Conservation (phyloP, 2,113 vertebrate genomes). For the Lontra canadensis region DNA sequence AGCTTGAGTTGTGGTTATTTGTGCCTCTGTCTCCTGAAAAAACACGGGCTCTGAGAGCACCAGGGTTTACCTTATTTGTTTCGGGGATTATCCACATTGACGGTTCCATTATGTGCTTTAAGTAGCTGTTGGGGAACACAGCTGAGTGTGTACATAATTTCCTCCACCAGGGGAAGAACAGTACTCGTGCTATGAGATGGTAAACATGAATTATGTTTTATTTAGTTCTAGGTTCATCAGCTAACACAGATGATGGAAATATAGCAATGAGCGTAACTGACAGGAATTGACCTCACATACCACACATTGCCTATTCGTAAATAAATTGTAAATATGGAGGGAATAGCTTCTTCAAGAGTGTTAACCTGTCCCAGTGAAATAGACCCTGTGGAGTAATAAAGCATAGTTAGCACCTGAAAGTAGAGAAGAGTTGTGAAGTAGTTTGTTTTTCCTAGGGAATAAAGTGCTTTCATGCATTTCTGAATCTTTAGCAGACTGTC, state of each 20-base stretch:
- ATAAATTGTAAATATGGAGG: conserved; percentile 30
- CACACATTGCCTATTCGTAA: background rate
- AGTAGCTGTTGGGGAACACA: background rate
- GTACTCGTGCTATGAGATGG: background rate
- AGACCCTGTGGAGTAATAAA: conserved; percentile 50
- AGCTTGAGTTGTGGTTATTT: background rate
- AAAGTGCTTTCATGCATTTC: conserved; percentile 38
- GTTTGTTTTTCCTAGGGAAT: conserved; percentile 54
- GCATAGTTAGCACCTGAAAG: conserved; percentile 40
- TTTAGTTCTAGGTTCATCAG: background rate
- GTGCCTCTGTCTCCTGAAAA: background rate
- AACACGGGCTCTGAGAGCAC: background rate
- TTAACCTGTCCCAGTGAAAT: conserved; percentile 51
- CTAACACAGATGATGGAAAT: background rate
- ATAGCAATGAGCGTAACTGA: background rate
- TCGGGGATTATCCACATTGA: background rate
- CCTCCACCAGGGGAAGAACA: background rate
- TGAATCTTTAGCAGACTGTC: conserved; percentile 10
- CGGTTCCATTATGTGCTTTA: background rate
- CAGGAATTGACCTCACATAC: conserved; percentile 1
- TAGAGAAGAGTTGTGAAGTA: background rate
- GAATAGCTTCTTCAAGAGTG: background rate
- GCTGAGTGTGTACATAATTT: background rate
- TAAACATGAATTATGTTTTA: background rate
- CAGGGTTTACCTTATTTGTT: background rate